phyloP scores from a whole-genome alignment of 2,797 vertebrate genomes.

The Sebastes glaucus region DNA sequence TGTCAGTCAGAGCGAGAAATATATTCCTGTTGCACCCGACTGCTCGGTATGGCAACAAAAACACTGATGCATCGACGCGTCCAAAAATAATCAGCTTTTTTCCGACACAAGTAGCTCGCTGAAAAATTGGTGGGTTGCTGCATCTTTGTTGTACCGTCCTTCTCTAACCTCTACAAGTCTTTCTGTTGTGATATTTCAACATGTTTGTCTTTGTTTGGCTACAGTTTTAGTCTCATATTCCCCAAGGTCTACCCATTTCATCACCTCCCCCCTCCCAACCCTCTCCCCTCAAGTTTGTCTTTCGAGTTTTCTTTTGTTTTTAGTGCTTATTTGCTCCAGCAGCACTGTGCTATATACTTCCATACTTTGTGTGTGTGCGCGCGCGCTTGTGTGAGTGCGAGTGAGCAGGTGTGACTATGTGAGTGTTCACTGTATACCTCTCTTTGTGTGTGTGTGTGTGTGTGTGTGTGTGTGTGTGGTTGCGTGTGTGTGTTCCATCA shows the following conservation, averaged over 20 bases:
- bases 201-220: conserved; percentile 43
- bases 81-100: conserved; percentile 49
- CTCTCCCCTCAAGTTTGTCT: background rate
- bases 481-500: conserved; percentile 10
- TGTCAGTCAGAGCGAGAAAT: conserved; percentile 42
- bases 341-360: background rate
- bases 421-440: background rate
- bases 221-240: conserved; percentile 37
- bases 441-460: background rate
- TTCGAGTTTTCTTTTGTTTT: conserved; percentile 10
- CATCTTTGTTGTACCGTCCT: conserved; percentile 30
- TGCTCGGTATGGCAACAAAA: conserved; percentile 32
- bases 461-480: conserved; percentile 10
- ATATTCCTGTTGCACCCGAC: conserved; percentile 37
- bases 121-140: conserved; percentile 35
- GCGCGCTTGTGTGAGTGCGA: background rate
- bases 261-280: background rate
- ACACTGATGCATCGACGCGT: conserved; percentile 29
- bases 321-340: conserved; percentile 15
- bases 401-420: background rate
- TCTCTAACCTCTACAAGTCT: conserved; percentile 39
- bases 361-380: background rate
- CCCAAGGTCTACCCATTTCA: conserved; percentile 21
- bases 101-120: background rate
- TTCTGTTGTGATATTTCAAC: conserved; percentile 41